These are phyloP conservation scores for Sphecodes monilicornis DNA, from an alignment of 2,888 invertebrate genomes.

Conservation along the genomic window DNA sequence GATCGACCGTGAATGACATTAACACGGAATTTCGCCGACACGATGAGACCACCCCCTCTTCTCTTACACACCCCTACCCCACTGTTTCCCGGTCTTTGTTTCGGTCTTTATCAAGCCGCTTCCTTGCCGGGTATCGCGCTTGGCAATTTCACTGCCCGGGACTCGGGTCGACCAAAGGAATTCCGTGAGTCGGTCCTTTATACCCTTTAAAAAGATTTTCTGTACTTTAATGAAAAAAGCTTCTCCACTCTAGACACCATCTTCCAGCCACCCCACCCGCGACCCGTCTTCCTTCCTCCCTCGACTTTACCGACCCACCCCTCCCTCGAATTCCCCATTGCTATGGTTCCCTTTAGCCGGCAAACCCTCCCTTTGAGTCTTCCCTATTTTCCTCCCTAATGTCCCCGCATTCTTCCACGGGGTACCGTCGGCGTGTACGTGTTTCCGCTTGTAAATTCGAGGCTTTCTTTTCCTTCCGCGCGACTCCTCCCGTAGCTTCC, in stretches of 20 bases:
- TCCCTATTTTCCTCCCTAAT: constrained; percentile 10
- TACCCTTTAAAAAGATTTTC: constrained; percentile 71
- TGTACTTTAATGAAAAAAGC: constrained; percentile 71
- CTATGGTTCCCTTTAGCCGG: not conserved
- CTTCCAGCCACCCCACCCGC: constrained; percentile 11
- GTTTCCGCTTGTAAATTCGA: constrained; percentile 15
- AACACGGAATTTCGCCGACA: constrained; percentile 66
- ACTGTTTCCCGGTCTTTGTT: constrained; percentile 47
- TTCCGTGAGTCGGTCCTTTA: constrained; percentile 61
- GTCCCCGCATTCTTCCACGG: not conserved
- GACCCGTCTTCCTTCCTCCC: not conserved
- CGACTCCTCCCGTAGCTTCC: not conserved
- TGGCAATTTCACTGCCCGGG: constrained; percentile 61
- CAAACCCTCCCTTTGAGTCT: not conserved
- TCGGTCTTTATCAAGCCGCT: constrained; percentile 56
- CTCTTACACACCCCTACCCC: not conserved
- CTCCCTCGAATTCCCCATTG: not conserved
- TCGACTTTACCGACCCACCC: not conserved
- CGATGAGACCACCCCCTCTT: constrained; percentile 49
- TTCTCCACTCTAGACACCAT: constrained; percentile 57
- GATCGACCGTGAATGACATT: constrained; percentile 71
- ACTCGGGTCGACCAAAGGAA: constrained; percentile 65
- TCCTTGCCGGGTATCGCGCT: constrained; percentile 47
- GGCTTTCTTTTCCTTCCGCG: not conserved
- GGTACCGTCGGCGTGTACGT: not conserved